phyloP scores from a whole-genome alignment of 2,113 vertebrate genomes.

The Octodon degus region DNA sequence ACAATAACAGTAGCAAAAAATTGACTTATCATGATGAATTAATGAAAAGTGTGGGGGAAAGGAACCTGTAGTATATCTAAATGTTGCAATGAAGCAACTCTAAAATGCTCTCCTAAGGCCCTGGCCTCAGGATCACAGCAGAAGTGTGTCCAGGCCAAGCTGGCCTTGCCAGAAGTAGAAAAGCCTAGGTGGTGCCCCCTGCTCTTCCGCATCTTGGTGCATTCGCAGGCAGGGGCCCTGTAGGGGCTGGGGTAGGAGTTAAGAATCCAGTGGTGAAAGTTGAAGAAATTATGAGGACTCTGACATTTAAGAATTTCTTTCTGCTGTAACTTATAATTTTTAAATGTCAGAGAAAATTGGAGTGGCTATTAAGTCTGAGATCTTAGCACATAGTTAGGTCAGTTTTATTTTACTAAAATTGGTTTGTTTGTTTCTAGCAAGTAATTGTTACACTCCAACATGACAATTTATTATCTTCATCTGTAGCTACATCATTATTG shows the following conservation, averaged over 20 bases:
- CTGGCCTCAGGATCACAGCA: not conserved
- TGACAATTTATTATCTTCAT: slow-evolving; percentile 54
- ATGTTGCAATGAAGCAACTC: not conserved
- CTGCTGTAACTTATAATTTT: slow-evolving; percentile 79
- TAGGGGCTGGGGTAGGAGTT: not conserved
- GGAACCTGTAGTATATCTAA: not conserved
- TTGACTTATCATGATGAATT: not conserved
- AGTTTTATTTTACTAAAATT: slow-evolving; percentile 77
- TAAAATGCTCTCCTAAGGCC: not conserved
- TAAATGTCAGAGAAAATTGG: slow-evolving; percentile 82
- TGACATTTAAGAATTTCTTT: slow-evolving; percentile 80
- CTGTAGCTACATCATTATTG: slow-evolving; percentile 48
- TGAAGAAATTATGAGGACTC: slow-evolving; percentile 79
- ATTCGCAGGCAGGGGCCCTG: not conserved
- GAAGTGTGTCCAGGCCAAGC: not conserved
- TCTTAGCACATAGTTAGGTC: slow-evolving; percentile 70
- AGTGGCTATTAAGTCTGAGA: slow-evolving; percentile 76
- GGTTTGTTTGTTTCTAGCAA: slow-evolving; percentile 69
- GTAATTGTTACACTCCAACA: not conserved
- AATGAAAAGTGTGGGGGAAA: not conserved
- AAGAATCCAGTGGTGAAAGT: slow-evolving; percentile 70
- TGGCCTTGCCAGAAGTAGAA: not conserved
- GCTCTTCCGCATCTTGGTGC: not conserved
- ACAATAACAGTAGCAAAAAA: not conserved
- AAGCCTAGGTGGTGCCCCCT: too few species aligned